A percentile compares a stretch with the other conserved stretches of the same genome.
These are phyloP conservation scores for Belgica antarctica DNA, from an alignment of 2,888 invertebrate species.

Conservation along the genomic window DNA sequence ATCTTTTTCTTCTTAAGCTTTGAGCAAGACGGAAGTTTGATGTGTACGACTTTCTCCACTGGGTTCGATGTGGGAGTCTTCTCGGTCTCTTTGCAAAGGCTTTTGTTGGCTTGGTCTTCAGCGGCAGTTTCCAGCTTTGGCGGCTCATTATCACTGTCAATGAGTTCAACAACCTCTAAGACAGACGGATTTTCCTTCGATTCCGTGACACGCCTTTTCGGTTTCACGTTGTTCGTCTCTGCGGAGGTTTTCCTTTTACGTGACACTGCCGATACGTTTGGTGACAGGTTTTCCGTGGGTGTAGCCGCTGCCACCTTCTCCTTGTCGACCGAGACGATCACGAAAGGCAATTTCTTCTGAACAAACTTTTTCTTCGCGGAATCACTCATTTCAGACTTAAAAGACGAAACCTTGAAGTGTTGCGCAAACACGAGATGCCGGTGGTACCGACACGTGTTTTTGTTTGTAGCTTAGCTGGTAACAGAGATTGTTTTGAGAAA, in stretches of 20 bases:
- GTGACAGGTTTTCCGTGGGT: not conserved
- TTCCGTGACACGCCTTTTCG: not conserved
- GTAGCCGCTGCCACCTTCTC: not conserved
- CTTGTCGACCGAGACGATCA: not conserved
- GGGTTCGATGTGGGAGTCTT: not conserved
- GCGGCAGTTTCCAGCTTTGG: not conserved
- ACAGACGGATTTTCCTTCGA: constrained; percentile 37
- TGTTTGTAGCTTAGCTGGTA: too few species aligned
- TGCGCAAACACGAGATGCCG: too few species aligned
- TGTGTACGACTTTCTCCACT: not conserved
- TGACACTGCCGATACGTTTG: not conserved
- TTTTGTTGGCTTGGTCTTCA: not conserved
- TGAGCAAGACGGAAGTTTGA: constrained; percentile 31
- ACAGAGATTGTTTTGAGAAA: too few species aligned
- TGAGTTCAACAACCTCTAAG: not conserved
- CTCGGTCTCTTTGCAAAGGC: not conserved
- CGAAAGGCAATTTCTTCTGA: constrained; percentile 27
- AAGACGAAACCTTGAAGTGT: too few species aligned
- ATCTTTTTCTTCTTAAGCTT: not conserved
- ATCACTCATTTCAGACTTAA: constrained; percentile 27
- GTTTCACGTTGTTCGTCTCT: not conserved
- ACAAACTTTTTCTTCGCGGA: constrained; percentile 22
- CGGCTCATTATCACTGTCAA: not conserved
- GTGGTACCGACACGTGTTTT: too few species aligned
- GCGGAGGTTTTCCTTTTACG: constrained; percentile 23